phyloP scores from a whole-genome alignment of 1,140 invertebrate species.

The Platyura marginata region DNA sequence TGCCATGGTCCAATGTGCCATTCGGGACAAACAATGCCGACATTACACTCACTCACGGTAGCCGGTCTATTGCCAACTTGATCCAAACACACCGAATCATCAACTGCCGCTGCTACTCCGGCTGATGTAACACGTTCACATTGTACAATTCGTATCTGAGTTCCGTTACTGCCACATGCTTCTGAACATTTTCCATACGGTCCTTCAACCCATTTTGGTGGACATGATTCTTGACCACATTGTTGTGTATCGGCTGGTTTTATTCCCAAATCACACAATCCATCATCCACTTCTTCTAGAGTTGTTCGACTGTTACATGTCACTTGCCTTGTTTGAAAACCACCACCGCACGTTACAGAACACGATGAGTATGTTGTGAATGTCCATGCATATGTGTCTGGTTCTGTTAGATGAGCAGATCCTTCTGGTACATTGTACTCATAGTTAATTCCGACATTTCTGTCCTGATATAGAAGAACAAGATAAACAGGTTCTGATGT shows the following conservation, averaged over 20 bases:
- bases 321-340: constrained; percentile 55
- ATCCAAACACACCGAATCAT: constrained; percentile 52
- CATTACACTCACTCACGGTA: constrained; percentile 53
- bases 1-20: constrained; percentile 76
- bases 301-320: constrained; percentile 48
- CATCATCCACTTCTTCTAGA: constrained; percentile 44
- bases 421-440: constrained; percentile 77
- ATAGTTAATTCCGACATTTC: constrained; percentile 70
- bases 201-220: constrained; percentile 61
- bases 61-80: constrained; percentile 46
- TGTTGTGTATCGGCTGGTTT: constrained; percentile 46
- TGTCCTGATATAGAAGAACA: constrained; percentile 68
- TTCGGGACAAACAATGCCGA: constrained; percentile 52
- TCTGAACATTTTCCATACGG: constrained; percentile 71
- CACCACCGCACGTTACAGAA: constrained; percentile 69
- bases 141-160: constrained; percentile 46
- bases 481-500: constrained; percentile 73
- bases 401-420: constrained; percentile 38
- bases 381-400: constrained; percentile 62
- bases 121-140: constrained; percentile 55
- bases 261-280: constrained; percentile 54
- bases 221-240: constrained; percentile 61
- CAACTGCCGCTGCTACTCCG: constrained; percentile 41
- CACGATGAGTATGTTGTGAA: constrained; percentile 64
- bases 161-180: constrained; percentile 57